Percentiles rank a stretch among this genome's conserved stretches.
phyloP scores from a whole-genome alignment of 2,888 invertebrate species.

The Drosophila bunnanda region DNA sequence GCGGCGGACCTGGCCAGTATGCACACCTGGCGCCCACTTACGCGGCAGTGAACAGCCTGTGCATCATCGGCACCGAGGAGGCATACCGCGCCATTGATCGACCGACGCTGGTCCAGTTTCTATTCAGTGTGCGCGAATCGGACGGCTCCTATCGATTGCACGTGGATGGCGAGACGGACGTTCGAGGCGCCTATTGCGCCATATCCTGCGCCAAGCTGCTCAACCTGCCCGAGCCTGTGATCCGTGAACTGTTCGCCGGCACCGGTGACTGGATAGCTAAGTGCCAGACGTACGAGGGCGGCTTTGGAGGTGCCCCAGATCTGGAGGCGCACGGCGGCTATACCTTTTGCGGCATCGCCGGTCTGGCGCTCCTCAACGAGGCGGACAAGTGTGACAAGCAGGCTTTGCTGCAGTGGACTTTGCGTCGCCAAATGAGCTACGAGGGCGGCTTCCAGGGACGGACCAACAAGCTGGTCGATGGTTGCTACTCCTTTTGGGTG shows the following conservation, averaged over 20 bases:
- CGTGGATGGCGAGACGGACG: constrained; percentile 95
- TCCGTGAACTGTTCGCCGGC: constrained; percentile 91
- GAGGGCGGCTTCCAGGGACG: constrained; percentile 99
- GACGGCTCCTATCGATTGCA: constrained; percentile 98
- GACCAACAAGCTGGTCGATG: constrained; percentile 99
- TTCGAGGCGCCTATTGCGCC: constrained; percentile 98
- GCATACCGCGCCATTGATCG: constrained; percentile 95
- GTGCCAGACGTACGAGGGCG: constrained; percentile 99
- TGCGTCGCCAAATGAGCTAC: constrained; percentile 94
- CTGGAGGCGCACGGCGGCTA: constrained; percentile 99
- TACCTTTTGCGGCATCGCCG: constrained; percentile 97
- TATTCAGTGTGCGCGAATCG: constrained; percentile 90
- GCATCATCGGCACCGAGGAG: constrained; percentile 94
- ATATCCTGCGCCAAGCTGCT: constrained; percentile 92
- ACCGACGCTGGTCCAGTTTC: constrained; percentile 88
- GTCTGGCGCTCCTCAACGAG: constrained; percentile 90
- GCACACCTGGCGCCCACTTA: constrained; percentile 98
- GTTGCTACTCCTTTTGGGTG: constrained; percentile 99
- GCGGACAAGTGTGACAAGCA: constrained; percentile 82
- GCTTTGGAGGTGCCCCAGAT: constrained; percentile 96
- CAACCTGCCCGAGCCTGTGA: constrained; percentile 89
- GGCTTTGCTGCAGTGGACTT: constrained; percentile 93
- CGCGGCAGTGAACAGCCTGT: constrained; percentile 97
- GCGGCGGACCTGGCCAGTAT: constrained; percentile 96
- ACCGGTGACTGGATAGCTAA: constrained; percentile 97